These are phyloP conservation scores for Elephantulus edwardii DNA, from an alignment of 2,113 vertebrate species.

Conservation along the genomic window DNA sequence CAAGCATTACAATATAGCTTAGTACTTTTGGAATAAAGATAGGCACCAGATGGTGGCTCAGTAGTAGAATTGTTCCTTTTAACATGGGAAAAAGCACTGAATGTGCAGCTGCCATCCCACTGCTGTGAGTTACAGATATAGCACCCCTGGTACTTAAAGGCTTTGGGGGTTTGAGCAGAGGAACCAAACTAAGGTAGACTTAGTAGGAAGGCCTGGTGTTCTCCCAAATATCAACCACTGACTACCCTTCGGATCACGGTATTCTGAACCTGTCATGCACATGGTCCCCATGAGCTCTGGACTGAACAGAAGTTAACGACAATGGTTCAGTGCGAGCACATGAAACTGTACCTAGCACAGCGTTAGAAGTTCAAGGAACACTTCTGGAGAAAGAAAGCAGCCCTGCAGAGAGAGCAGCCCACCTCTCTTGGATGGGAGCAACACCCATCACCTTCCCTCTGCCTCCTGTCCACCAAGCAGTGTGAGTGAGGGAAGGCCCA, in stretches of 20 bases:
- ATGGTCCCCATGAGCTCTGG: neutral
- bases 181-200: neutral
- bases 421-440: no score
- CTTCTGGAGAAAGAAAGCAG: conserved; percentile 25
- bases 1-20: neutral
- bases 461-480: neutral
- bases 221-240: neutral
- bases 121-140: no score
- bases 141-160: no score
- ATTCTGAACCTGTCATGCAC: neutral
- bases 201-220: neutral
- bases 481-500: neutral
- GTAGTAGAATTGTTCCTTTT: neutral
- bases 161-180: neutral
- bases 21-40: neutral
- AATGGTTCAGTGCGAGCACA: neutral
- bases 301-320: neutral
- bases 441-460: no score
- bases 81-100: no score
- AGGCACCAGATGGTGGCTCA: neutral
- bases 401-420: no score
- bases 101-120: no score
- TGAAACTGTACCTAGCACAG: neutral
- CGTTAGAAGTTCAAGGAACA: neutral
- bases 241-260: neutral